Conservation (phyloP, 2,888 invertebrate species). For the Escarpia spicata region DNA sequence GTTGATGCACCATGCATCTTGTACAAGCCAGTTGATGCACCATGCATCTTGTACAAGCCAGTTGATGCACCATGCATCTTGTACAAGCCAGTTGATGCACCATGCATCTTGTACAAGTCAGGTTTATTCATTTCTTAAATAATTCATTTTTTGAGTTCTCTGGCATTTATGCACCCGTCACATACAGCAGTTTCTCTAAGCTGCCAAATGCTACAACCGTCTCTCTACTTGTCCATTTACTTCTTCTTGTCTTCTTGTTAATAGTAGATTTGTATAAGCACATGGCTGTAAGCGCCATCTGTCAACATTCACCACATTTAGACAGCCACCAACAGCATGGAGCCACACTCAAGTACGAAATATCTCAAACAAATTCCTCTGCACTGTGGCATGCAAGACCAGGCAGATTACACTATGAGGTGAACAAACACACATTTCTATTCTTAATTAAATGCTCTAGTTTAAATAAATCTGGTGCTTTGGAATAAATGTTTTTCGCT, state of each 20-base stretch:
- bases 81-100: background rate
- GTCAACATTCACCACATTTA: conserved; percentile 3
- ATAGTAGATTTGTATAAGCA: background rate
- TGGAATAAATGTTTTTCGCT: background rate
- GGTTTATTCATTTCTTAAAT: background rate
- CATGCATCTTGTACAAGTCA: background rate
- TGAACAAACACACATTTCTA: background rate
- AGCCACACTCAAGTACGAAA: background rate
- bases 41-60: background rate
- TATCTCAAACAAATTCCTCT: background rate
- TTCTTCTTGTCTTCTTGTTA: background rate
- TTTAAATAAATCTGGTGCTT: background rate
- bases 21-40: background rate
- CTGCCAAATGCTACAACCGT: background rate
- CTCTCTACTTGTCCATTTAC: background rate
- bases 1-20: background rate
- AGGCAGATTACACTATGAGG: background rate
- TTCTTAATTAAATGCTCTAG: background rate
- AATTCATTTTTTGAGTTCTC: background rate
- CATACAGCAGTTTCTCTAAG: background rate
- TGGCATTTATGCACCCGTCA: background rate
- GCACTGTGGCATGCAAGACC: background rate
- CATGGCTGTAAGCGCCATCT: background rate
- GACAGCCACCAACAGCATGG: background rate
- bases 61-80: background rate